phyloP scores from a whole-genome alignment of 2,113 vertebrate genomes.

The Dipodomys stephensi region DNA sequence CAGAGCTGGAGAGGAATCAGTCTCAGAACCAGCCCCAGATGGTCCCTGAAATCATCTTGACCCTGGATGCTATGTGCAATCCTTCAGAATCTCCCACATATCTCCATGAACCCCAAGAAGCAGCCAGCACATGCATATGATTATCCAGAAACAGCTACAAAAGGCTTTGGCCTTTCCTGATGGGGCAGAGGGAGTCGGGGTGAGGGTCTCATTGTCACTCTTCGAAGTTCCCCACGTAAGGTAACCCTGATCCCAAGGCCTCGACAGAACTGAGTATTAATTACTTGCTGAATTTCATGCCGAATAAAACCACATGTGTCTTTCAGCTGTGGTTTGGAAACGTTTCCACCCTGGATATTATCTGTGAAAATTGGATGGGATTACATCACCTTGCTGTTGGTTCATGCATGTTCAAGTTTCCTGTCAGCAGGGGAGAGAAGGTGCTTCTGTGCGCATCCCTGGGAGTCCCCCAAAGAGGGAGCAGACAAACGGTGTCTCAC shows the following conservation, averaged over 20 bases:
- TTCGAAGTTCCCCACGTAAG: not conserved
- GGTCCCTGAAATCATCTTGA: not conserved
- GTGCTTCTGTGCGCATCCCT: conserved; percentile 27
- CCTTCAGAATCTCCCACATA: not conserved
- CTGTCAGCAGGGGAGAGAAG: conserved; percentile 58
- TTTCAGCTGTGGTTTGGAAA: conserved; percentile 81
- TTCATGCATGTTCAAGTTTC: conserved; percentile 67
- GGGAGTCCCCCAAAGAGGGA: not conserved
- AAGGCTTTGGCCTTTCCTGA: not conserved
- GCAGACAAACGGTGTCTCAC: not conserved
- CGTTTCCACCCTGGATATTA: conserved; percentile 76
- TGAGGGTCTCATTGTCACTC: not conserved
- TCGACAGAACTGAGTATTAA: conserved; percentile 74
- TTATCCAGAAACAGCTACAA: not conserved
- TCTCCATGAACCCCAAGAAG: not conserved
- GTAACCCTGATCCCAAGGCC: conserved; percentile 62
- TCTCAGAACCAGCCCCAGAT: not conserved
- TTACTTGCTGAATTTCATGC: conserved; percentile 80
- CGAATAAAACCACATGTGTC: conserved; percentile 80
- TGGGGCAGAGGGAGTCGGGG: not conserved
- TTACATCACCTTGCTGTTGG: conserved; percentile 72
- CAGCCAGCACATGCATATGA: not conserved
- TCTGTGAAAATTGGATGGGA: conserved; percentile 78
- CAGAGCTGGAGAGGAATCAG: not conserved
- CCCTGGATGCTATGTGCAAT: not conserved